These are phyloP conservation scores for Diceros bicornis DNA, from an alignment of 2,797 vertebrate species.

Conservation along the genomic window DNA sequence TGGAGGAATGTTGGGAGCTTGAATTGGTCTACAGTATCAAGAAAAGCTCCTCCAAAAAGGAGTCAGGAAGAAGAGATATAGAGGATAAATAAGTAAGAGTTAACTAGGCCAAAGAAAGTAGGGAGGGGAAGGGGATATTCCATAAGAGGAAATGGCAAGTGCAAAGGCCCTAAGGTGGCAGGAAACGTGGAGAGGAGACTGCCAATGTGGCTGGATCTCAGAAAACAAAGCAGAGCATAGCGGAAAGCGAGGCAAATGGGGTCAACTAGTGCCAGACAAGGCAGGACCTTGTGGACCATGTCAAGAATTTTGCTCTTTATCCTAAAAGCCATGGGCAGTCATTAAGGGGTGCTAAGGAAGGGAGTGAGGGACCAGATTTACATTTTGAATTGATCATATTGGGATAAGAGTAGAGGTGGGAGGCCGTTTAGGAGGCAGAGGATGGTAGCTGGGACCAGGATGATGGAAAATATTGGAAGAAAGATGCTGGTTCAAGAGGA, in stretches of 20 bases:
- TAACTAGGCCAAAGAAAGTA: background rate
- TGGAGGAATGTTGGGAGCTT: background rate
- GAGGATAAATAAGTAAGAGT: background rate
- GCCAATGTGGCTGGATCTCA: background rate
- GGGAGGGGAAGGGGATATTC: background rate
- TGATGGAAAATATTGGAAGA: background rate
- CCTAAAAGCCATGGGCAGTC: background rate
- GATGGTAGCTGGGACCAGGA: background rate
- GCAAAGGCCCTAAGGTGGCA: background rate
- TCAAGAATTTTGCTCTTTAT: slow-evolving; percentile 23
- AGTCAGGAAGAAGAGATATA: background rate
- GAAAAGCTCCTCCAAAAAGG: background rate
- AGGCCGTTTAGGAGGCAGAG: background rate
- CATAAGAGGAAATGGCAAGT: background rate
- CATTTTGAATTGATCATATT: background rate
- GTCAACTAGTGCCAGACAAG: background rate
- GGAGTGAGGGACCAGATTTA: background rate
- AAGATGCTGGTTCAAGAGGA: background rate
- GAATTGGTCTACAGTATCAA: background rate
- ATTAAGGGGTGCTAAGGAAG: background rate
- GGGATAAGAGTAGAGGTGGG: background rate
- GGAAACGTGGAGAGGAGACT: background rate
- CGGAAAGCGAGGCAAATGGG: background rate
- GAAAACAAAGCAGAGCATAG: background rate
- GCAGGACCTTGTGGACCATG: background rate